Evolutionary conservation across 1,140 invertebrate genomes (phyloP).

Genomic region (Drosophila nikananu): DNA sequence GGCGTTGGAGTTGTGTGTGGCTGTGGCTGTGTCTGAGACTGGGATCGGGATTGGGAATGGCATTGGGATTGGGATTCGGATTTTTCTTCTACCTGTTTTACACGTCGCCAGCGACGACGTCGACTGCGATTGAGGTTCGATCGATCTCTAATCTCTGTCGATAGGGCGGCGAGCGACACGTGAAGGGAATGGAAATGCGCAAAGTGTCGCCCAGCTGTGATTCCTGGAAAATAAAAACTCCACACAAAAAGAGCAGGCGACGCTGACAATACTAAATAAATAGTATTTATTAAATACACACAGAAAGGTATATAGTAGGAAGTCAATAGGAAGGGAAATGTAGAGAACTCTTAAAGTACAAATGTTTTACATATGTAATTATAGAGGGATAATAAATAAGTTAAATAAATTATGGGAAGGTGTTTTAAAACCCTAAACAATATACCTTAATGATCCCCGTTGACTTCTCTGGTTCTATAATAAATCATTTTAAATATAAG

Average conservation of each 20-base stretch:
- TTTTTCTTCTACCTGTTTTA: conserved; percentile 70
- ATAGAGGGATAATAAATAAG: neutral
- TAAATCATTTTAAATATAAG: too few relatives aligned
- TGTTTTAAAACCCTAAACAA: too few relatives aligned
- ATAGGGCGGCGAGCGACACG: conserved; percentile 53
- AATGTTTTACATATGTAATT: neutral
- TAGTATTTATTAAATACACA: too few relatives aligned
- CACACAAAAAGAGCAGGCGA: conserved; percentile 4
- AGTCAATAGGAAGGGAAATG: neutral
- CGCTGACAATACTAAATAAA: conserved; percentile 18
- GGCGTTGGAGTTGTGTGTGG: conserved; percentile 21
- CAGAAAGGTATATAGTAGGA: neutral
- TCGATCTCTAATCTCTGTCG: conserved; percentile 61
- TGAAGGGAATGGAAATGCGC: conserved; percentile 50
- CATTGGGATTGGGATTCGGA: conserved; percentile 9
- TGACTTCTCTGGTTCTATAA: too few relatives aligned
- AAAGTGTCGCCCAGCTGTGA: conserved; percentile 61
- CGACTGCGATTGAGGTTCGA: conserved; percentile 35
- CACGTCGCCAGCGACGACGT: conserved; percentile 27
- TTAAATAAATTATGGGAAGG: neutral
- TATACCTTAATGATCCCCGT: too few relatives aligned
- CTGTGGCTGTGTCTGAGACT: neutral
- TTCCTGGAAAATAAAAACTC: conserved; percentile 43
- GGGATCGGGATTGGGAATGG: neutral
- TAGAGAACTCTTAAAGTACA: neutral